A percentile compares a stretch with the other conserved stretches of the same genome.
Conservation (phyloP, 2,888 invertebrate genomes). For the Lepidocyrtinus sp. region DNA sequence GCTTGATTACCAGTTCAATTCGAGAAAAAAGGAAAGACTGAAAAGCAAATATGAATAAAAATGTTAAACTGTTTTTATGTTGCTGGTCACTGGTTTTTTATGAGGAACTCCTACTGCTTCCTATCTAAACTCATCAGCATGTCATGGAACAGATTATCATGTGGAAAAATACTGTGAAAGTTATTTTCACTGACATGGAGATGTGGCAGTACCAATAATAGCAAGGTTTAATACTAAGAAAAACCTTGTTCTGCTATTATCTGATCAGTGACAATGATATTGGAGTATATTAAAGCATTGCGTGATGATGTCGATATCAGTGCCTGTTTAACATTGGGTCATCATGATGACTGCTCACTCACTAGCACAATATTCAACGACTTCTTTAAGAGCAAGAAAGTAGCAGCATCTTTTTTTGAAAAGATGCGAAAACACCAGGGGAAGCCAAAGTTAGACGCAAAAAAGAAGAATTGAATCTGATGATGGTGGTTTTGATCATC, state of each 20-base stretch:
- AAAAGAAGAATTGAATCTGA: neutral
- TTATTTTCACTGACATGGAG: too few species aligned
- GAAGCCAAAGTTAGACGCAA: neutral
- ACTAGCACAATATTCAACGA: neutral
- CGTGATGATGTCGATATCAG: neutral
- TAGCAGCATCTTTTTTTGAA: slow-evolving; percentile 6
- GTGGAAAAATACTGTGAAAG: too few species aligned
- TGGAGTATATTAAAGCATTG: neutral
- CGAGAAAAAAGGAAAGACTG: neutral
- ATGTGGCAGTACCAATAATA: slow-evolving; percentile 1
- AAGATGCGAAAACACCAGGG: slow-evolving; percentile 5
- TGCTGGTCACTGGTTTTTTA: slow-evolving; percentile 29
- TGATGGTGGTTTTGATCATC: neutral
- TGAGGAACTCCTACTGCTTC: neutral
- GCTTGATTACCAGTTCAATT: slow-evolving; percentile 1
- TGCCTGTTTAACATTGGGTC: neutral
- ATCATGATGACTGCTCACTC: neutral
- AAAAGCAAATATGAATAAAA: neutral
- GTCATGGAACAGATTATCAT: too few species aligned
- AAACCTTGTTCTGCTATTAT: neutral
- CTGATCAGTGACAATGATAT: neutral
- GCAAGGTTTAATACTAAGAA: neutral
- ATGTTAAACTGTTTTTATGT: slow-evolving; percentile 27
- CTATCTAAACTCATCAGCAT: too few species aligned
- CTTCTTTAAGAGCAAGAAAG: neutral